phyloP scores from a whole-genome alignment of 2,113 vertebrate genomes.

The Neofelis nebulosa region DNA sequence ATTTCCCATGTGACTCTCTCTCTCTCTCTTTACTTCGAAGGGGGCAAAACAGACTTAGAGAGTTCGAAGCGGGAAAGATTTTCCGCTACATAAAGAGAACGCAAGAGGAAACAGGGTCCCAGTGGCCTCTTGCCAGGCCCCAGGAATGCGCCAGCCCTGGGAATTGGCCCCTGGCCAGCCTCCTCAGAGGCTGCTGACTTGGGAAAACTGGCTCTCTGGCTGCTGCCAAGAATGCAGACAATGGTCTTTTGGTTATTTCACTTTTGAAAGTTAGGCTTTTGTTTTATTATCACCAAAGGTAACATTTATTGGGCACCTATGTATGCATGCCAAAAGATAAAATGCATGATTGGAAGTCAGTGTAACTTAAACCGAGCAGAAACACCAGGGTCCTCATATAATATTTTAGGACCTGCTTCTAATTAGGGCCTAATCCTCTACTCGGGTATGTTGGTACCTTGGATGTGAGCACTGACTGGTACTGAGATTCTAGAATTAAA shows the following conservation, averaged over 20 bases:
- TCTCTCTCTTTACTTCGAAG: not conserved
- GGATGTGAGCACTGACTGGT: not conserved
- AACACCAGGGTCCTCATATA: slow-evolving; percentile 44
- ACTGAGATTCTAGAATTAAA: slow-evolving; percentile 4
- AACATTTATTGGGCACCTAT: slow-evolving; percentile 75
- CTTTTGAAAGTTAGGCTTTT: slow-evolving; percentile 75
- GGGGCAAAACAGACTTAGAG: not conserved
- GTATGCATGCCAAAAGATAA: slow-evolving; percentile 71
- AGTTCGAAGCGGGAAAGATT: slow-evolving; percentile 26
- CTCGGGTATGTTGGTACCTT: not conserved
- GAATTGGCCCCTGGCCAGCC: slow-evolving; percentile 75
- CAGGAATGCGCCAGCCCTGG: slow-evolving; percentile 77
- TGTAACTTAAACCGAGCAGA: slow-evolving; percentile 65
- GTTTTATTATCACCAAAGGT: slow-evolving; percentile 77
- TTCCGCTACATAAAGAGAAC: slow-evolving; percentile 73
- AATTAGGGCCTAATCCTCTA: slow-evolving; percentile 43
- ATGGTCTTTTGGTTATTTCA: slow-evolving; percentile 72
- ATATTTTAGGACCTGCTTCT: slow-evolving; percentile 56
- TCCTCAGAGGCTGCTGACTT: slow-evolving; percentile 76
- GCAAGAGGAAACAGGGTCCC: slow-evolving; percentile 72
- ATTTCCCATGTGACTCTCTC: slow-evolving; percentile 56
- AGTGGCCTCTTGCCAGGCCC: slow-evolving; percentile 76
- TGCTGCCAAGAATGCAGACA: slow-evolving; percentile 75
- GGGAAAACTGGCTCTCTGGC: slow-evolving; percentile 68
- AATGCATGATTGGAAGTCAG: slow-evolving; percentile 70